phyloP scores from a whole-genome alignment of 2,797 vertebrate species.

The Cryptoprocta ferox region DNA sequence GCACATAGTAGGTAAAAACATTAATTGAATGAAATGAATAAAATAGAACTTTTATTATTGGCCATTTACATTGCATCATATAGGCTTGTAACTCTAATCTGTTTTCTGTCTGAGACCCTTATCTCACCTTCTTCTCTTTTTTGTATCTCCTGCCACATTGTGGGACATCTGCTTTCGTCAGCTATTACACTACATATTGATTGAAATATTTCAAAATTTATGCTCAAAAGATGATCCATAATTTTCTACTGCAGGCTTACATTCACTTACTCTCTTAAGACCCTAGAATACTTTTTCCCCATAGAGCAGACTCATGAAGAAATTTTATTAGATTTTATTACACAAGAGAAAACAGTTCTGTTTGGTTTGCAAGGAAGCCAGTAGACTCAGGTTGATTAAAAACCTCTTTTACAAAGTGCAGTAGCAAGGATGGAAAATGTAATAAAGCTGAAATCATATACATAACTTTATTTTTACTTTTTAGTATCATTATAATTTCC shows the following conservation, averaged over 20 bases:
- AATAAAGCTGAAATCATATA: constrained; percentile 72
- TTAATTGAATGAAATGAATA: not conserved
- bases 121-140: not conserved
- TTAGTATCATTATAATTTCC: constrained; percentile 51
- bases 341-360: constrained; percentile 63
- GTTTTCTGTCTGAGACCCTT: not conserved
- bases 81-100: not conserved
- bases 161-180: not conserved
- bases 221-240: not conserved
- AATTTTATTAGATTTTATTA: constrained; percentile 72
- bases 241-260: constrained; percentile 27
- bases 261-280: not conserved
- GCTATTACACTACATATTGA: not conserved
- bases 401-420: constrained; percentile 42
- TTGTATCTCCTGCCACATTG: not conserved
- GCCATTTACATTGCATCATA: not conserved
- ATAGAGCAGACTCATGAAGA: constrained; percentile 49
- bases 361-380: constrained; percentile 68
- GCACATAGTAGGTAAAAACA: not conserved
- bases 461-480: constrained; percentile 56
- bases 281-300: constrained; percentile 39
- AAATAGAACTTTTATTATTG: not conserved
- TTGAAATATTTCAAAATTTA: constrained; percentile 45
- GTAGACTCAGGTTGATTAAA: constrained; percentile 64
- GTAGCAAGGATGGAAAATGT: constrained; percentile 47